Evolutionary conservation across 2,888 invertebrate species (phyloP), one percentile per base, ranked within the genome.

Genomic region (Drosophila hamatofila): DNA sequence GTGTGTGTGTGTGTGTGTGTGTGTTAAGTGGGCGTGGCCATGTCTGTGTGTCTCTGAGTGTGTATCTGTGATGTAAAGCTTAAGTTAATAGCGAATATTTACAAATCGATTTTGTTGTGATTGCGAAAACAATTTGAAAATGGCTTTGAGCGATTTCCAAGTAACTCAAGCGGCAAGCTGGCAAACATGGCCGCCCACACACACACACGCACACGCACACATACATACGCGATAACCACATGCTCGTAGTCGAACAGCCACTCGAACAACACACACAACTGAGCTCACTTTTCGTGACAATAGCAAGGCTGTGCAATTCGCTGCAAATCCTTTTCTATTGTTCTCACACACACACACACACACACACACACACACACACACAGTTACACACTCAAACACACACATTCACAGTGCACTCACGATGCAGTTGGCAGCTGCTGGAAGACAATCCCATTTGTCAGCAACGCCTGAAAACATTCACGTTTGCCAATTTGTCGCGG

Each of bases 71-170:
- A 35, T 72, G 75, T 57, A 68, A 57, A 68, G 80, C 72, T 75
- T 65, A 75, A 72, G 76, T 79, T 79, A 79, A 78, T 78, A 68
- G 80, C 78, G 74, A 78, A 74, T 77, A 74, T 80, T 85, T 75
- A 76, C 72, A 78, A 82, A 88, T 85, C 88, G 86, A 85, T 85
- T 85, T 83, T 75, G 85, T 84, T 75, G 73, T 79, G 81, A 81
- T 88, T 88, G 83, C 64, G 74, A 75, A 88, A 85, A 86, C 83
- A 85, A 88, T 88, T 85, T 88, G 83, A 78, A 80, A 88, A 85
- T 88, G 69, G 83, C 88, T 85, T 88, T 76, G 69, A 82, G 85
- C 86, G 71, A 85, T 80, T 75, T 78, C 54, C 70, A 76, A 78
- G 59, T 74, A 80, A 73, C 69, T 72, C 69, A 76, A 80, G 67